phyloP scores from a whole-genome alignment of 2,797 vertebrate species.

The Anguilla megastoma region DNA sequence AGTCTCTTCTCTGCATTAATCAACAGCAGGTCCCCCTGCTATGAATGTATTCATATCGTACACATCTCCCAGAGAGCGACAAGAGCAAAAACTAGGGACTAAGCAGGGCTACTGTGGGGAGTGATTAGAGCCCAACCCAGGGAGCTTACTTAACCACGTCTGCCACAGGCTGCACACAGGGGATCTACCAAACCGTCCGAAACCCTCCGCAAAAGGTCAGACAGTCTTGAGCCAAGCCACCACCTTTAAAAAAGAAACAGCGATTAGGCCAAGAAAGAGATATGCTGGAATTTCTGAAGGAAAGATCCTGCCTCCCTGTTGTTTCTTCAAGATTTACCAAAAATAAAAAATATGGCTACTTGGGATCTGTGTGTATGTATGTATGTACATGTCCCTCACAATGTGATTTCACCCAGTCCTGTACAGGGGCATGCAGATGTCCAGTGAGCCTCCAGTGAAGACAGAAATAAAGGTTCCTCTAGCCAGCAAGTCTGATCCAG shows the following conservation, averaged over 20 bases:
- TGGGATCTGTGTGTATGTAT: too few species aligned
- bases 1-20: conserved; percentile 22
- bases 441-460: background rate
- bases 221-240: background rate
- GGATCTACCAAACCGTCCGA: background rate
- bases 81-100: background rate
- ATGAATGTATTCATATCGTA: conserved; percentile 7
- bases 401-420: background rate
- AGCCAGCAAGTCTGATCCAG: background rate
- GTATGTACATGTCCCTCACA: background rate
- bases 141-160: background rate
- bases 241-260: background rate
- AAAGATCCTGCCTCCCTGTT: too few species aligned
- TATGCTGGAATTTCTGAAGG: background rate
- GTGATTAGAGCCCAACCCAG: background rate
- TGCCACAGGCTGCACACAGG: background rate
- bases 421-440: background rate
- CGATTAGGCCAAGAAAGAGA: background rate
- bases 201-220: background rate
- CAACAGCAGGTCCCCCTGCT: background rate
- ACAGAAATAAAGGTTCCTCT: background rate
- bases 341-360: too few species aligned
- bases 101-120: background rate
- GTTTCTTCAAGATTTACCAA: too few species aligned
- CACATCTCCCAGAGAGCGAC: background rate